phyloP scores from a whole-genome alignment of 2,797 vertebrate species.

The Lerista edwardsae region DNA sequence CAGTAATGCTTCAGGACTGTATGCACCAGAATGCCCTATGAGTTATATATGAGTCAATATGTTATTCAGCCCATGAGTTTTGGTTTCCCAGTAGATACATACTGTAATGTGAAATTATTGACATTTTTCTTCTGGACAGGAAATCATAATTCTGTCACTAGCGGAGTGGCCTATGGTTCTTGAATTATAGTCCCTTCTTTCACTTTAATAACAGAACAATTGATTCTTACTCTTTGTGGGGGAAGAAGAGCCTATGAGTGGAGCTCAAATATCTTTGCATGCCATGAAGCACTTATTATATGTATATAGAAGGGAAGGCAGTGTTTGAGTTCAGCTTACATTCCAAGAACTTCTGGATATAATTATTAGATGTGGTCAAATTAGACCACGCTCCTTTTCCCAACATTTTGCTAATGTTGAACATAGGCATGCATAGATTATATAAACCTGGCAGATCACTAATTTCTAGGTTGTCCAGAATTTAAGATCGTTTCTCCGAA shows the following conservation, averaged over 20 bases:
- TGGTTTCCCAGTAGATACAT: constrained; percentile 41
- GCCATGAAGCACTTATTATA: not conserved
- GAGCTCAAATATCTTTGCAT: not conserved
- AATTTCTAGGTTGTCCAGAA: not conserved
- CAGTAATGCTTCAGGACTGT: not conserved
- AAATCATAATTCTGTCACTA: constrained; percentile 56
- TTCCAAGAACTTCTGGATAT: not conserved
- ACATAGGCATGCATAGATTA: not conserved
- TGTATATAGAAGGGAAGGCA: constrained; percentile 3
- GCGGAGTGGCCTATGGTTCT: constrained; percentile 28
- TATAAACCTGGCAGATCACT: too few relatives aligned
- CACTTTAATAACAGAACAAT: constrained; percentile 17
- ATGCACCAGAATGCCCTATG: constrained; percentile 20
- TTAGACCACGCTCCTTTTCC: not conserved
- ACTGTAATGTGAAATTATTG: constrained; percentile 50
- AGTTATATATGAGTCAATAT: constrained; percentile 34
- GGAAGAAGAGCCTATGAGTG: not conserved
- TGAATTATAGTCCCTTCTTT: constrained; percentile 27
- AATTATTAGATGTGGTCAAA: not conserved
- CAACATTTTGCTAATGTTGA: not conserved
- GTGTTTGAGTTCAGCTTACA: not conserved
- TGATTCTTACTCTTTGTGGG: constrained; percentile 22
- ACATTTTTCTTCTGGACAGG: constrained; percentile 43
- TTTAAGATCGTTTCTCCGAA: not conserved
- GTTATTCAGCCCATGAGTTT: constrained; percentile 45